Evolutionary conservation across 2,113 vertebrate species (phyloP).

Genomic region (Coturnix japonica): DNA sequence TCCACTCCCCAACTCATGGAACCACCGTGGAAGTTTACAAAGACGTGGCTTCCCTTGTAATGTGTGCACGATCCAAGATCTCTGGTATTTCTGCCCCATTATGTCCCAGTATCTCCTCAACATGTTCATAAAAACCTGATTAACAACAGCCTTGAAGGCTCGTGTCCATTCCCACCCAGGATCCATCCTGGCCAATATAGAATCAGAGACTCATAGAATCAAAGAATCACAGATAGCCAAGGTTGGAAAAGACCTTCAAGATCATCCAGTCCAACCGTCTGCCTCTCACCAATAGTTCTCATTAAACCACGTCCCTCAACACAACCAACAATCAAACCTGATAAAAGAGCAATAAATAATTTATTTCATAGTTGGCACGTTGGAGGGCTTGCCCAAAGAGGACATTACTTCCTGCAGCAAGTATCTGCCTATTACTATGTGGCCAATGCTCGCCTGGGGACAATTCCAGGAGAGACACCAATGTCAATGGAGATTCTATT

Average conservation of each 20-base stretch:
- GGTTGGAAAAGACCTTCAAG: too few species aligned
- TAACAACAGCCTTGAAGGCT: background rate
- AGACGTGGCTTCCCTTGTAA: rapidly evolving
- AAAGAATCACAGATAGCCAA: too few species aligned
- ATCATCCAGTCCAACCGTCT: too few species aligned
- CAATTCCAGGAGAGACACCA: conserved; percentile 24
- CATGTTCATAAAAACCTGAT: background rate
- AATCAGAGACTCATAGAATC: too few species aligned
- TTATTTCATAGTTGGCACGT: background rate
- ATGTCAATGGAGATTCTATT: background rate
- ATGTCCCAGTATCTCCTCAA: background rate
- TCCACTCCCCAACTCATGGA: background rate
- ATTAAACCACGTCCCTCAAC: too few species aligned
- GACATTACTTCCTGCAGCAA: background rate
- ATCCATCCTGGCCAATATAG: background rate
- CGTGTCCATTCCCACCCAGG: background rate
- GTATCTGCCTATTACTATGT: background rate
- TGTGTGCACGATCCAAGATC: background rate
- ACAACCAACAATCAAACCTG: background rate
- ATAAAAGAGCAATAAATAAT: background rate
- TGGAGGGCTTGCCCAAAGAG: background rate
- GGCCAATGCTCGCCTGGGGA: conserved; percentile 3
- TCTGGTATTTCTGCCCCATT: background rate
- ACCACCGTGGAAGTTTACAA: background rate
- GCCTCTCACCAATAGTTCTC: too few species aligned